Percentiles rank a stretch among this genome's conserved stretches.
Evolutionary conservation across 2,888 invertebrate species (phyloP).

Genomic region (Emmelina monodactyla): DNA sequence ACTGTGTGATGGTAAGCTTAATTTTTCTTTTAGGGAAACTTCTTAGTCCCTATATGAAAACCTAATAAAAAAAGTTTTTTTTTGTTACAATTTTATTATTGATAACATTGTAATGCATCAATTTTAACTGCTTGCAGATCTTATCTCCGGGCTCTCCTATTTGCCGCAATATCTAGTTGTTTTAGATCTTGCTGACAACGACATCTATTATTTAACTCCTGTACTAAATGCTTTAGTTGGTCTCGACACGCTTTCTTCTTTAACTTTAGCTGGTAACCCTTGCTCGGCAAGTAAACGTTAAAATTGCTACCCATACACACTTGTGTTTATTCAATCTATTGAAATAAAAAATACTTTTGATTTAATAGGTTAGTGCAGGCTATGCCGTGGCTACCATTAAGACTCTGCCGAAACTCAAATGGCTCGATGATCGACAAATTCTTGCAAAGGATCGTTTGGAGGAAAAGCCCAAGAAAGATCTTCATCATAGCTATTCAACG

Average conservation of each 20-base stretch:
- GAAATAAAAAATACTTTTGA: too few relatives aligned
- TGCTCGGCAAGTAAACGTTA: conserved; percentile 61
- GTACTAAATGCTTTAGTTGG: conserved; percentile 36
- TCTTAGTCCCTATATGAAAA: too few relatives aligned
- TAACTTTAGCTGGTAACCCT: conserved; percentile 65
- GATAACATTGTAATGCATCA: too few relatives aligned
- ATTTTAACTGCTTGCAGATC: too few relatives aligned
- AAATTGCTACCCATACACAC: too few relatives aligned
- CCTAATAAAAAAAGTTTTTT: too few relatives aligned
- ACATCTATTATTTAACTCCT: conserved; percentile 57
- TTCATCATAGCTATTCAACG: too few relatives aligned
- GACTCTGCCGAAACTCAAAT: conserved; percentile 43
- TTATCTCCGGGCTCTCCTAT: too few relatives aligned
- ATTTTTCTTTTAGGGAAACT: too few relatives aligned
- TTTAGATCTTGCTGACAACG: conserved; percentile 66
- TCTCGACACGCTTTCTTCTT: conserved; percentile 42
- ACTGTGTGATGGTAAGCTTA: neutral
- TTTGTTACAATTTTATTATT: too few relatives aligned
- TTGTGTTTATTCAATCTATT: too few relatives aligned
- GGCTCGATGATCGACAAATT: conserved; percentile 59
- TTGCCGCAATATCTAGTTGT: conserved; percentile 32
- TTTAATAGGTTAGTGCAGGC: conserved; percentile 52
- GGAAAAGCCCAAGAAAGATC: too few relatives aligned
- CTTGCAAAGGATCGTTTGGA: conserved; percentile 30
- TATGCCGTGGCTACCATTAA: conserved; percentile 49